Base-by-base conservation (phyloP, 2,888 invertebrate genomes). In the Dendrolimus houi region DNA sequence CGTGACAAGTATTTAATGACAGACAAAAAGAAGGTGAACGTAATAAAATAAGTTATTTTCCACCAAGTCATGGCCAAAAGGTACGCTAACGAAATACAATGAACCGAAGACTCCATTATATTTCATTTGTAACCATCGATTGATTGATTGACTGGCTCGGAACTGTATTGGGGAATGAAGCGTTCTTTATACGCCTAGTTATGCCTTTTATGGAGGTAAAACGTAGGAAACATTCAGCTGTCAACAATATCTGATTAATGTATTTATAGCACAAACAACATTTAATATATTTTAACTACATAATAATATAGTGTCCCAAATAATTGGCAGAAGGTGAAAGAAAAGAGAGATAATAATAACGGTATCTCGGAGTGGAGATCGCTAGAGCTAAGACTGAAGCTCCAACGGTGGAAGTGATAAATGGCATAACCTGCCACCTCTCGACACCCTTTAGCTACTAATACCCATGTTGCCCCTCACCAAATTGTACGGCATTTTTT, bases 91-190 rank as follows among this genome's bases (percentile, higher is more conserved):
- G 47, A 10, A 47, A 47, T 52, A 55, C 61, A 62, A 64, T 65
- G 65, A 63, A 64, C 63, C 60, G 59, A 60, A 62, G 61, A 57
- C 59, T 63, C 62, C 62, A 67, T 68, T 63, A 62, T 61, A 60
- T 63, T 67, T 61, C 59, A 62, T 58, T 64, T 64, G 62, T 65
- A 62, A 47, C 59, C 52, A 57, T 55, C 57, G 61, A 60, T 61
- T 61, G 67, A 68, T 68, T 66, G 66, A 70, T 68, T 64, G 64
- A 65, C 60, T 59, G 63, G 61, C 58, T 60, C 61, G 55, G 60
- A 56, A 57, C 62, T 62, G 61, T 64, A 64, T 63, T 62, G 66
- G 60, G 65, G 57, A 59, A 61, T 58, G 60, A 61, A 65, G 65
- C 60, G 63, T 60, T 64, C 57, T 64, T 63, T 63, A 61, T 63